Percentiles rank a stretch among this genome's conserved stretches.
Evolutionary conservation across 2,797 vertebrate species (phyloP).

Genomic region (Trichosurus vulpecula): DNA sequence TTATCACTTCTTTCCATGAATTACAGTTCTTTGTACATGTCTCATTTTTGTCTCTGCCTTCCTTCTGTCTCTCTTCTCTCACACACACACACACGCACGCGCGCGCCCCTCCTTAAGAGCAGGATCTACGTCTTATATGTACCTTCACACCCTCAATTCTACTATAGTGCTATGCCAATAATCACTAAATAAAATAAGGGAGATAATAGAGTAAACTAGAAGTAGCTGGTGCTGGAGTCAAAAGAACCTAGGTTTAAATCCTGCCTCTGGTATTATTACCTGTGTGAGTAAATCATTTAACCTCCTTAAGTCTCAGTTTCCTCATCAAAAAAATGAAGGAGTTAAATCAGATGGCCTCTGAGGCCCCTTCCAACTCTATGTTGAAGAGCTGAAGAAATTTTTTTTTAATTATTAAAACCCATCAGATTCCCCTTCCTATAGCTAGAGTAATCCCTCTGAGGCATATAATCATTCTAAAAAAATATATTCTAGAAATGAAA

Average conservation of each 20-base stretch:
- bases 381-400: not conserved
- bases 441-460: not conserved
- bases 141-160: not conserved
- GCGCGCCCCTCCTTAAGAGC: too few species aligned
- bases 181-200: not conserved
- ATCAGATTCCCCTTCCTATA: not conserved
- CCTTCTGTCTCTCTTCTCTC: not conserved
- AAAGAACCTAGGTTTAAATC: not conserved
- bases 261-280: not conserved
- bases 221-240: not conserved
- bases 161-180: not conserved
- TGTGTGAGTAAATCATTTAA: not conserved
- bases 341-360: not conserved
- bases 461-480: slow-evolving; percentile 25
- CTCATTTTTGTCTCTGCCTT: not conserved
- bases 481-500: slow-evolving; percentile 24
- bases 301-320: not conserved
- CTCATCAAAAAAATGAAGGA: not conserved
- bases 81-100: too few species aligned
- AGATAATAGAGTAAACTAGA: not conserved
- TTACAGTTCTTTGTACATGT: not conserved
- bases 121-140: not conserved
- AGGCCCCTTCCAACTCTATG: not conserved
- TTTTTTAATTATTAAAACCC: not conserved
- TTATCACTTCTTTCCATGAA: not conserved